phyloP scores from a whole-genome alignment of 2,113 vertebrate genomes.

The Ursus arctos region DNA sequence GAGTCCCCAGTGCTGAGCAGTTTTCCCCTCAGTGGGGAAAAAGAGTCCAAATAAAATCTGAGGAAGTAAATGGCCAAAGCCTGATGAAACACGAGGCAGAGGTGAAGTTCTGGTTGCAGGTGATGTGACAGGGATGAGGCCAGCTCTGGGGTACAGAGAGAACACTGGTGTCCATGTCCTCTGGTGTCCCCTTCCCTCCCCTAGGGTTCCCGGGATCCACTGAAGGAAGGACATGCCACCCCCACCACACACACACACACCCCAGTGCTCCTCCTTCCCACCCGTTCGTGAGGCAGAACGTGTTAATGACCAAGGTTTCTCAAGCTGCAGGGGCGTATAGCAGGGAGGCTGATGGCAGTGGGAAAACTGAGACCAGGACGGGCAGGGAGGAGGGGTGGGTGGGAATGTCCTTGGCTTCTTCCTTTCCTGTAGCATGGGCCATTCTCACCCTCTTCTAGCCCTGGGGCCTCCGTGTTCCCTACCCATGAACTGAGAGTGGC shows the following conservation, averaged over 20 bases:
- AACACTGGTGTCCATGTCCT: neutral
- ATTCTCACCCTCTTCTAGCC: neutral
- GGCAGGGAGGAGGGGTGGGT: accelerated
- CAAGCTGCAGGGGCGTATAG: too few species aligned
- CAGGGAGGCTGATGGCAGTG: neutral
- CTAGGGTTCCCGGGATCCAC: neutral
- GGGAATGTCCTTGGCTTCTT: neutral
- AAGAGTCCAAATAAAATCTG: neutral
- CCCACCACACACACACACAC: neutral
- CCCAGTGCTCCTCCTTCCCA: neutral
- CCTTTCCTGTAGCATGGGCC: neutral
- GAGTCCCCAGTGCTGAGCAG: neutral
- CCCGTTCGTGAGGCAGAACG: neutral
- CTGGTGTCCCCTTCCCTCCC: neutral
- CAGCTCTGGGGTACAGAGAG: accelerated
- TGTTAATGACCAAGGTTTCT: neutral
- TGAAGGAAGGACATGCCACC: neutral
- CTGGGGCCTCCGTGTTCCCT: neutral
- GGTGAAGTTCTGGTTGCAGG: neutral
- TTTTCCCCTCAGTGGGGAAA: neutral
- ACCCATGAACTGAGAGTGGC: neutral
- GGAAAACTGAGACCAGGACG: neutral
- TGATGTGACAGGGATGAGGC: neutral
- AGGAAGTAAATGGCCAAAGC: neutral
- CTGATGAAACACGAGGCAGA: neutral